Conservation (phyloP, 2,888 invertebrate species). For the Asteroscopus sphinx region DNA sequence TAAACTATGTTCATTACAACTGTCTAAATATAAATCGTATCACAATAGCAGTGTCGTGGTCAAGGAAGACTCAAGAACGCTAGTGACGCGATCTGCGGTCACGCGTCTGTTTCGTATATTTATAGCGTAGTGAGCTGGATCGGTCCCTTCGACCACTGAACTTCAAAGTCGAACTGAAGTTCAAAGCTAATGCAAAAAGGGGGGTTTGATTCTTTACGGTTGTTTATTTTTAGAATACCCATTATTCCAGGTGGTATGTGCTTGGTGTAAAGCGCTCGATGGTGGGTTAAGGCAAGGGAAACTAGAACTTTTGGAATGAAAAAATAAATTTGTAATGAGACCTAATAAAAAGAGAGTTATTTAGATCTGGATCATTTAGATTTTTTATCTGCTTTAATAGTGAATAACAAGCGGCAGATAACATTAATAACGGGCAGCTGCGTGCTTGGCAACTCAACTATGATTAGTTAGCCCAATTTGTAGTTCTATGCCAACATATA, state of each 20-base stretch:
- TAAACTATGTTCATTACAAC: constrained; percentile 69
- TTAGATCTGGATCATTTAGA: no score
- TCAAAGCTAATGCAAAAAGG: constrained; percentile 52
- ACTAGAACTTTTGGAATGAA: neutral
- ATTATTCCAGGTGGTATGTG: neutral
- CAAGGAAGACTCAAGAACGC: constrained; percentile 82
- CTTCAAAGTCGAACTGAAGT: constrained; percentile 60
- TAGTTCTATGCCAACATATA: no score
- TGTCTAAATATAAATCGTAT: constrained; percentile 85
- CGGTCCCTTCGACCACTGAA: constrained; percentile 70
- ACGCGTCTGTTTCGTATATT: constrained; percentile 78
- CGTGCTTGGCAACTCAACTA: no score
- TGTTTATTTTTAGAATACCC: constrained; percentile 17
- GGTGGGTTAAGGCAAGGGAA: neutral
- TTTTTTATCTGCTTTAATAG: no score
- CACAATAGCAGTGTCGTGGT: constrained; percentile 87
- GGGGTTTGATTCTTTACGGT: constrained; percentile 21
- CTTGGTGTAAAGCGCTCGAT: neutral
- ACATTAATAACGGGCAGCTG: no score
- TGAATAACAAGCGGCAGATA: no score
- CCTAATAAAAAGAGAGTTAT: neutral
- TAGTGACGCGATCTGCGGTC: constrained; percentile 79
- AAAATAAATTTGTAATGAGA: neutral
- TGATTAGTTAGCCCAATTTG: no score
- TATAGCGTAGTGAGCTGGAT: constrained; percentile 72